phyloP scores from a whole-genome alignment of 1,140 invertebrate genomes.

The Eurosta solidaginis region DNA sequence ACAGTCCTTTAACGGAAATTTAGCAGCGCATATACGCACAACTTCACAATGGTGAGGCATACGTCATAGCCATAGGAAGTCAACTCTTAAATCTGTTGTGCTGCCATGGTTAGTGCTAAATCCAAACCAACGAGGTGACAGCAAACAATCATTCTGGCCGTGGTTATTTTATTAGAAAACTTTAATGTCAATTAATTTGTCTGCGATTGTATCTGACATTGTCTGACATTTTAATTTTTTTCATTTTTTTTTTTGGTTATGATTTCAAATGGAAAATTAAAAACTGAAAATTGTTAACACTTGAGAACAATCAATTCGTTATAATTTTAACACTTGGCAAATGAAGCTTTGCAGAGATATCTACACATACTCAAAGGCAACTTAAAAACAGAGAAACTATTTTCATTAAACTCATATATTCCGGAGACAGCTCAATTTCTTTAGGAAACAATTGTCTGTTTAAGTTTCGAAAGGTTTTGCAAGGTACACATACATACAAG shows the following conservation, averaged over 20 bases:
- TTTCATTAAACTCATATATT: background rate
- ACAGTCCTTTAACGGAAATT: no score
- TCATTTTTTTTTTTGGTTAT: background rate
- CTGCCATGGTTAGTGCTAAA: no score
- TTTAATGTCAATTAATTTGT: background rate
- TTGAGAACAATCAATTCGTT: background rate
- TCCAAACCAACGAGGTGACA: no score
- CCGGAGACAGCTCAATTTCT: background rate
- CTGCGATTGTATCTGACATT: background rate
- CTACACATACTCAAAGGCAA: background rate
- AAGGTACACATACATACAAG: background rate
- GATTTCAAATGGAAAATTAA: slow-evolving; percentile 6
- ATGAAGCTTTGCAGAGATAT: background rate
- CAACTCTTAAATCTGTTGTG: no score
- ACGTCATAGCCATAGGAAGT: no score
- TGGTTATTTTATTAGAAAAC: background rate
- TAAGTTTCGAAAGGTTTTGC: background rate
- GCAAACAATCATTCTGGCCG: no score
- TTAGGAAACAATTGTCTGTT: slow-evolving; percentile 27
- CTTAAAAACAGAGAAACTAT: background rate
- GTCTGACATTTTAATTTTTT: background rate
- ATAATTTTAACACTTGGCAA: background rate
- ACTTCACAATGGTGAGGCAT: no score
- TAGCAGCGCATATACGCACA: no score
- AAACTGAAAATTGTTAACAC: slow-evolving; percentile 14